phyloP scores from a whole-genome alignment of 2,888 invertebrate species.

The Caenorhabditis sp. region DNA sequence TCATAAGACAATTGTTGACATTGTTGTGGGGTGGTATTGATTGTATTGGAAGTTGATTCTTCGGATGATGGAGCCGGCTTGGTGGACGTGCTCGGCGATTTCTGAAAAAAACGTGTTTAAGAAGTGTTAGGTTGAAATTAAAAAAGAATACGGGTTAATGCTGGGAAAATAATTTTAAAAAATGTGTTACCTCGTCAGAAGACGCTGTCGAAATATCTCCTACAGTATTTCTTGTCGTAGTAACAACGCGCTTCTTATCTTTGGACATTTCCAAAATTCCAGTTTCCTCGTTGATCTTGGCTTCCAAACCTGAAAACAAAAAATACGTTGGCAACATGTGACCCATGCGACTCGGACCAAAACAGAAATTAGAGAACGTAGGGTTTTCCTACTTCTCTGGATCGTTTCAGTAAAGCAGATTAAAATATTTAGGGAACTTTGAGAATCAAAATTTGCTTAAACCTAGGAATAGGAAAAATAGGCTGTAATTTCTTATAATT shows the following conservation, averaged over 20 bases:
- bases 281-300: constrained; percentile 44
- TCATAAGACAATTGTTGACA: constrained; percentile 28
- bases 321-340: not conserved
- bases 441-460: no score
- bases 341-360: not conserved
- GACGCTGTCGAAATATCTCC: not conserved
- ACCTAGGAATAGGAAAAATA: no score
- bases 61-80: not conserved
- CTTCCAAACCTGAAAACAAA: constrained; percentile 27
- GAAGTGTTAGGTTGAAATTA: no score
- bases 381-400: not conserved
- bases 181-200: not conserved
- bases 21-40: not conserved
- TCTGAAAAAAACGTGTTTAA: not conserved
- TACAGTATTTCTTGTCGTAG: not conserved
- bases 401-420: no score
- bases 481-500: no score
- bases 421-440: no score
- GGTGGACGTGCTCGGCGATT: not conserved
- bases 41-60: not conserved
- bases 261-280: constrained; percentile 40
- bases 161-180: no score
- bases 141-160: no score
- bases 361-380: not conserved
- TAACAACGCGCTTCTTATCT: constrained; percentile 12